These are phyloP conservation scores for Dioctria rufipes DNA, from an alignment of 2,888 invertebrate species.

Conservation along the genomic window DNA sequence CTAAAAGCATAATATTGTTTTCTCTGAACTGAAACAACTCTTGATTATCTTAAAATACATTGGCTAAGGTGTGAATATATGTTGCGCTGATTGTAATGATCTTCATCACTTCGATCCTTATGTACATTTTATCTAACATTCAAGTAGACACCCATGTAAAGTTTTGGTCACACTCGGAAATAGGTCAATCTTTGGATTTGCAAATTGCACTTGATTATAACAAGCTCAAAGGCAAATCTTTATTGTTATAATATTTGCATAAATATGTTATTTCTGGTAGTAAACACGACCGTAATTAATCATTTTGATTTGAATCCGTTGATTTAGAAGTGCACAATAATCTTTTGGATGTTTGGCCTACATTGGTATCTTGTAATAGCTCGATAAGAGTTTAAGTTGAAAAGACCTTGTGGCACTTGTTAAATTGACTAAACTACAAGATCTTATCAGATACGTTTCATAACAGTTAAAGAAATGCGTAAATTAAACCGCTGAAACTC, in stretches of 20 bases:
- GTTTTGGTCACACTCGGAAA: background rate
- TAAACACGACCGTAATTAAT: constrained; percentile 24
- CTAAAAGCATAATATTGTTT: no score
- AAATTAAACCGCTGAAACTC: background rate
- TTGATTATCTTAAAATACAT: no score
- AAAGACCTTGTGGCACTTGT: background rate
- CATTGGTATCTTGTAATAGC: background rate
- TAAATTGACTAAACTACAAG: background rate
- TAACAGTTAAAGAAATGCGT: background rate
- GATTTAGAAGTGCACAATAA: background rate
- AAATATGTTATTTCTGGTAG: constrained; percentile 4
- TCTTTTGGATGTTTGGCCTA: background rate
- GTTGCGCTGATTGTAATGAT: no score
- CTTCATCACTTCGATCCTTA: no score
- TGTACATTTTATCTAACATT: no score
- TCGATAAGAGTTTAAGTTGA: background rate
- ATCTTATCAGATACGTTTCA: background rate
- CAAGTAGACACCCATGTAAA: no score
- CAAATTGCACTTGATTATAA: constrained; percentile 20
- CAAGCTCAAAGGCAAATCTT: background rate
- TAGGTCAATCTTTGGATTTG: constrained; percentile 62
- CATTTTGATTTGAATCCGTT: constrained; percentile 9
- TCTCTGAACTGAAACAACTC: no score
- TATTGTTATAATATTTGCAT: constrained; percentile 23
- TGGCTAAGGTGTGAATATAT: no score